phyloP scores from a whole-genome alignment of 2,113 vertebrate species.

The Pungitius pungitius region DNA sequence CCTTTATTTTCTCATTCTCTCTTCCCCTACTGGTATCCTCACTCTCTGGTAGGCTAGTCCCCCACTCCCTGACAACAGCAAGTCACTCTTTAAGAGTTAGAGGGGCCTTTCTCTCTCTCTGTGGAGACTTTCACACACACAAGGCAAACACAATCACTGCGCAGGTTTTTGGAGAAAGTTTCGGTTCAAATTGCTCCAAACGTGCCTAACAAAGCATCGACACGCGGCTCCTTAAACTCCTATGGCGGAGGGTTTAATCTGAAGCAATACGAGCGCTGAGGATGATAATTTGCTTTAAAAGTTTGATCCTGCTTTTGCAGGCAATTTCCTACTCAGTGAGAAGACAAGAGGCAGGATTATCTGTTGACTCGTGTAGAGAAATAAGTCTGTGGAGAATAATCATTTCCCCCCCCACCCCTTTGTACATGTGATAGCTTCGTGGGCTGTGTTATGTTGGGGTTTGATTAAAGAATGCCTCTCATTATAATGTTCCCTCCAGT shows the following conservation, averaged over 20 bases:
- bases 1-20: conserved; percentile 24
- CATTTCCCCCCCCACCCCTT: conserved; percentile 29
- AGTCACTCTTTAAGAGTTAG: conserved; percentile 22
- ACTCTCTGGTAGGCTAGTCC: conserved; percentile 15
- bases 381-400: conserved; percentile 48
- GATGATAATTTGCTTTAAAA: conserved; percentile 53
- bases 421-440: conserved; percentile 46
- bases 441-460: conserved; percentile 65
- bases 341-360: conserved; percentile 52
- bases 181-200: conserved; percentile 28
- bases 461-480: conserved; percentile 75
- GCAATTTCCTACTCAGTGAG: conserved; percentile 61
- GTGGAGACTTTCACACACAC: conserved; percentile 24
- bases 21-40: conserved; percentile 24
- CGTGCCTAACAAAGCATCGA: conserved; percentile 44
- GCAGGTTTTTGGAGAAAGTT: conserved; percentile 47
- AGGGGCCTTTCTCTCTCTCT: conserved; percentile 18
- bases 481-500: conserved; percentile 79
- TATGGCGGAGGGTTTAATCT: conserved; percentile 55
- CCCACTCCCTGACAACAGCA: conserved; percentile 41
- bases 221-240: conserved; percentile 39
- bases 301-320: conserved; percentile 48
- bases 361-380: conserved; percentile 52
- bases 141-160: conserved; percentile 28
- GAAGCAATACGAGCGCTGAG: conserved; percentile 44